A percentile compares a stretch with the other conserved stretches of the same genome.
Conservation (phyloP, 1,140 invertebrate genomes). For the Philotrypesis tridentata region DNA sequence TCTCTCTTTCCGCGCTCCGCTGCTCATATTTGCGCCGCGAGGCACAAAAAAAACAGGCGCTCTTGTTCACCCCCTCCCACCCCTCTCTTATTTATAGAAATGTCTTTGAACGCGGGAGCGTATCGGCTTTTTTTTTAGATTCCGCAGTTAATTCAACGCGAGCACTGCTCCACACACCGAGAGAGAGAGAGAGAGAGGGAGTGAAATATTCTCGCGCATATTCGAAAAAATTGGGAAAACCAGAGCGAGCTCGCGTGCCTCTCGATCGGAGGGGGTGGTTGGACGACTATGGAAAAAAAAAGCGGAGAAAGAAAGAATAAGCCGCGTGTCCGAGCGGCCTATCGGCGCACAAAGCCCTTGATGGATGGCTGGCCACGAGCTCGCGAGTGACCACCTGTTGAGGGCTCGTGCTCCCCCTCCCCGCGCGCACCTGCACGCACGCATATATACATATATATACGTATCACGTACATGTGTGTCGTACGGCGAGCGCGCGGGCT, state of each 20-base stretch:
- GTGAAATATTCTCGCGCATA: too few relatives aligned
- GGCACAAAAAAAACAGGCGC: constrained; percentile 3
- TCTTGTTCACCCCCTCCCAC: too few relatives aligned
- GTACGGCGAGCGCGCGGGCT: too few relatives aligned
- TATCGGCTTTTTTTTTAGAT: background rate
- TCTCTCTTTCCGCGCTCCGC: background rate
- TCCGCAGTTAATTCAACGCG: background rate
- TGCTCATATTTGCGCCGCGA: background rate
- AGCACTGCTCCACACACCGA: too few relatives aligned
- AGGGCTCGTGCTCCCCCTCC: background rate
- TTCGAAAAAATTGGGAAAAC: too few relatives aligned
- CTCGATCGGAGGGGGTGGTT: too few relatives aligned
- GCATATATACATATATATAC: too few relatives aligned
- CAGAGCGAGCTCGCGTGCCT: background rate
- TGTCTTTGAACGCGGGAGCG: background rate
- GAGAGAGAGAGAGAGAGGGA: too few relatives aligned
- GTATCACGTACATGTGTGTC: too few relatives aligned
- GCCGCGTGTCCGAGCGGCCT: background rate
- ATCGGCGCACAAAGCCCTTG: constrained; percentile 40
- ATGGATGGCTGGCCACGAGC: constrained; percentile 45
- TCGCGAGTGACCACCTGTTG: constrained; percentile 49
- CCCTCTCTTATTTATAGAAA: background rate
- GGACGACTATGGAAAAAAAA: too few relatives aligned
- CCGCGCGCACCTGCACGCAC: constrained; percentile 20
- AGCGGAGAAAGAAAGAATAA: background rate